Evolutionary conservation across 1,140 invertebrate species (phyloP).

Genomic region (Penaeus indicus): DNA sequence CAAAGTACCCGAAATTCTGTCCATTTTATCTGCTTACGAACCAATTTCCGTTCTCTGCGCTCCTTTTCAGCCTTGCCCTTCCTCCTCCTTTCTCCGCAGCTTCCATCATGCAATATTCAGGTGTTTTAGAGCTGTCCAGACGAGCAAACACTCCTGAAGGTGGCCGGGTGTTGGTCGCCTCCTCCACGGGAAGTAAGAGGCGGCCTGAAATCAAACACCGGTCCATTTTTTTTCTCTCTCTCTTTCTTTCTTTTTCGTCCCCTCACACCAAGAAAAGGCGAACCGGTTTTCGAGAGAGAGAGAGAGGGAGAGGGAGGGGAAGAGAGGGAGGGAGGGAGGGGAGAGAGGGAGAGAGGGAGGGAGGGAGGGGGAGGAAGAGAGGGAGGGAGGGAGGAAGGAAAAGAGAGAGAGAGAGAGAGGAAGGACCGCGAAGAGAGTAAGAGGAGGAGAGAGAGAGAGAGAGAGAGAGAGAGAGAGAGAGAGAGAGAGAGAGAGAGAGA

Average conservation of each 20-base stretch:
- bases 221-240: neutral
- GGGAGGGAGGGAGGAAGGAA: neutral
- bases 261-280: neutral
- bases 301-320: neutral
- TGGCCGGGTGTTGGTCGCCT: too few species aligned
- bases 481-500: neutral
- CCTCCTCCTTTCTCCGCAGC: neutral
- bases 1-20: neutral
- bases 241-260: constrained; percentile 9
- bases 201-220: too few species aligned
- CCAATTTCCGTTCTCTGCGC: neutral
- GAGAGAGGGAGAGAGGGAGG: neutral
- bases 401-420: neutral
- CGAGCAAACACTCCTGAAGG: too few species aligned
- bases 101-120: neutral
- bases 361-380: neutral
- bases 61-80: neutral
- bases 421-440: neutral
- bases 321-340: neutral
- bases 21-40: neutral
- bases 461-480: constrained; percentile 1
- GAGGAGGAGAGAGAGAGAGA: constrained; percentile 8
- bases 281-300: neutral
- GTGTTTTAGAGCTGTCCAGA: constrained; percentile 8
- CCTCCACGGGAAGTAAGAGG: too few species aligned